Conservation (phyloP, 2,888 invertebrate species). For the Cephonodes hylas region DNA sequence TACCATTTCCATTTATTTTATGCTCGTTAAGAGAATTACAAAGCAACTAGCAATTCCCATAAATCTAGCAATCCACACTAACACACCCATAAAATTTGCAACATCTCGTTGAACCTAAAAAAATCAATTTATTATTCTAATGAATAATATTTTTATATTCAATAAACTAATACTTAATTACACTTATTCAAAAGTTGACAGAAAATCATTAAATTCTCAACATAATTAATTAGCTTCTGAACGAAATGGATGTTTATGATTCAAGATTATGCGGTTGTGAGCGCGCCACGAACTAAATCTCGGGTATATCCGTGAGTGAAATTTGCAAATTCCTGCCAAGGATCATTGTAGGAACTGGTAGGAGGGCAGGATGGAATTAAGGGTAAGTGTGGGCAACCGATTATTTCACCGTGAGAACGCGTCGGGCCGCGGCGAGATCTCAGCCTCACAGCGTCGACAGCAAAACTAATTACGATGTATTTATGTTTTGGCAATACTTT, state of each 20-base stretch:
- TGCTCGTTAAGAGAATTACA: too few species aligned
- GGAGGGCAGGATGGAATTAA: slow-evolving; percentile 62
- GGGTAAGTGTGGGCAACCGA: slow-evolving; percentile 71
- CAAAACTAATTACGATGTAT: slow-evolving; percentile 21
- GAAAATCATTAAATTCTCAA: not conserved
- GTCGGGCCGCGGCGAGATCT: slow-evolving; percentile 25
- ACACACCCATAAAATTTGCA: not conserved
- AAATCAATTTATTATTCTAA: not conserved
- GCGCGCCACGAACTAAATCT: not conserved
- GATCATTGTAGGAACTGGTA: slow-evolving; percentile 48
- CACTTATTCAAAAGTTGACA: not conserved
- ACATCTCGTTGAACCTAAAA: not conserved
- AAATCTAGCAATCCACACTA: not conserved
- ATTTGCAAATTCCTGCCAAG: slow-evolving; percentile 36
- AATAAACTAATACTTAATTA: not conserved
- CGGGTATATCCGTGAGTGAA: slow-evolving; percentile 28
- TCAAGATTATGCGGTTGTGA: not conserved
- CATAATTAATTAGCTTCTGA: not conserved
- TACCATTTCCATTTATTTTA: too few species aligned
- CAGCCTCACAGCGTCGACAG: slow-evolving; percentile 29
- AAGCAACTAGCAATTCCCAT: too few species aligned
- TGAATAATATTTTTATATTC: not conserved
- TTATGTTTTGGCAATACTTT: not conserved
- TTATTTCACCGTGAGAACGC: slow-evolving; percentile 76
- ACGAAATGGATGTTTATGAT: not conserved